Evolutionary conservation across 1,140 invertebrate species (phyloP), one percentile per base, ranked within the genome.

Genomic region (Muscidifurax raptorellus): DNA sequence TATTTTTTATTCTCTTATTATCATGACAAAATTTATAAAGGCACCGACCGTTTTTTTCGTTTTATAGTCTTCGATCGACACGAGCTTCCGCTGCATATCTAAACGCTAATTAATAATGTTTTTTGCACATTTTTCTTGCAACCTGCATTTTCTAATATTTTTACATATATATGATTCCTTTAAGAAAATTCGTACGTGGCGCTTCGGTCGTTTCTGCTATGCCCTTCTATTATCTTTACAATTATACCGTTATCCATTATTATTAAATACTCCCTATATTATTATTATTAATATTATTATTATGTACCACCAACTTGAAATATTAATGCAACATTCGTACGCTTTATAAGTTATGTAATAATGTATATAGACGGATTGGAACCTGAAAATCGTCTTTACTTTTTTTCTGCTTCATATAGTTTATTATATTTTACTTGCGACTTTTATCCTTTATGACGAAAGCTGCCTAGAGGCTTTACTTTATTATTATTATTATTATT

Each of bases 41-140:
- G 86, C 88, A 89, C 89, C 85, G 87, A 88, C 83, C 85, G 85
- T 86, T 88, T 85, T 87, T 88, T 89, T 89, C 86, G 87, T 90
- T 90, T 89, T 90, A 88, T 87, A 90, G 87, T 90, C 89, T 87
- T 89, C 83, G 32, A 79, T 80, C 76, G 80, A 84, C 44, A 69
- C 66, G 69, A 77, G 22, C 44, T 83, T 18, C 32, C 40, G 69
- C 69, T 82, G 75, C 44, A 79, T 76, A 30, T 82, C 22, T 59
- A 59, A 64, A 76, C 10, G 25, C 30, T 64, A 75, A 82, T 75
- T 59, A 82, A 82, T 40, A 18, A 12, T 59, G 18, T 69, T 83
- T 66, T n/a, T 77, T 83, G 66, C 82, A 77, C 74, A 83, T 47
- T 72, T 83, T 83, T 83, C 75, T 83, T 79, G 25, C 10, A 25